These are phyloP conservation scores for Chloroceryle aenea DNA, from an alignment of 2,113 vertebrate genomes.

Conservation along the genomic window DNA sequence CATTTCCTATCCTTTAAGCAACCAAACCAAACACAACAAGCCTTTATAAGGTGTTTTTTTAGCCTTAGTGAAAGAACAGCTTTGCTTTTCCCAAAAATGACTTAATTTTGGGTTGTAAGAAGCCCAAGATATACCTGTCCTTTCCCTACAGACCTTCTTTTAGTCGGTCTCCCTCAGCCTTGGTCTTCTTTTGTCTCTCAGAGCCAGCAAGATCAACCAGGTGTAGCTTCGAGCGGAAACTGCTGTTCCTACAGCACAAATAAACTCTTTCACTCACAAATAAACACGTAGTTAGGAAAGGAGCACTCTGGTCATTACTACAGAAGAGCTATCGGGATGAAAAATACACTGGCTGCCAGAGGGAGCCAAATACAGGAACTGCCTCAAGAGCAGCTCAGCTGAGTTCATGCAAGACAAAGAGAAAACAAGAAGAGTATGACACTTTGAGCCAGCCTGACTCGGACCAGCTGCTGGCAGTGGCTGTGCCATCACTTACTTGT, in stretches of 20 bases:
- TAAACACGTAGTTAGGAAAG: neutral
- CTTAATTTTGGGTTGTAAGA: neutral
- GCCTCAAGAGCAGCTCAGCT: neutral
- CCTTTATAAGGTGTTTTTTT: too few species aligned
- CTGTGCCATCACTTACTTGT: conserved; percentile 82
- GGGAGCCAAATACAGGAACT: neutral
- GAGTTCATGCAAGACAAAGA: neutral
- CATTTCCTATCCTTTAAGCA: neutral
- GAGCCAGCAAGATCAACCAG: conserved; percentile 97
- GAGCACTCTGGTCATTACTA: neutral
- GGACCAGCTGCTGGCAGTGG: neutral
- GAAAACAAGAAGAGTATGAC: neutral
- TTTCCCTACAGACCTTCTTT: conserved; percentile 87
- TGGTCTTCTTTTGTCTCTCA: conserved; percentile 97
- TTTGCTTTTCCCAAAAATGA: neutral
- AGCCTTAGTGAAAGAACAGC: neutral
- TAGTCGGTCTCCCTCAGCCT: conserved; percentile 93
- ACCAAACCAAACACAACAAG: too few species aligned
- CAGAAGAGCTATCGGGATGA: neutral
- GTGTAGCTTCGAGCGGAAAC: conserved; percentile 88
- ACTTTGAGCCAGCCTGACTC: neutral
- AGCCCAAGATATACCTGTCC: neutral
- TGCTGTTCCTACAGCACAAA: conserved; percentile 64
- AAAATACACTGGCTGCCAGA: neutral
- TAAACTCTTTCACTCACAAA: neutral